Percentiles rank a stretch among this genome's conserved stretches.
Conservation (phyloP, 2,888 invertebrate genomes). For the Stramonita haemastoma region DNA sequence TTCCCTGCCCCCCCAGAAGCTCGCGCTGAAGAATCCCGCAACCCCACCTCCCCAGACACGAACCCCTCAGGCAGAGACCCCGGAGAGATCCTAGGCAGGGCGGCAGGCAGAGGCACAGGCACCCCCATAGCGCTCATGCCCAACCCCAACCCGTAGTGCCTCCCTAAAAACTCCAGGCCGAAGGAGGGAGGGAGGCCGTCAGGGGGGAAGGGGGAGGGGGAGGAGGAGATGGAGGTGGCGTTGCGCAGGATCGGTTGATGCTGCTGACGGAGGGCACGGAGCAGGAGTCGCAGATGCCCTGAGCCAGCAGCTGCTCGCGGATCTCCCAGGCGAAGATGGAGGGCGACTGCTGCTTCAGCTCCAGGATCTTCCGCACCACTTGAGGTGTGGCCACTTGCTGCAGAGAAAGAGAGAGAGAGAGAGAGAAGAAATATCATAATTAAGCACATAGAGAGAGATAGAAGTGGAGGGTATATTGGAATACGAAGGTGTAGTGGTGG, state of each 20-base stretch:
- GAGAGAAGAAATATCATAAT: background rate
- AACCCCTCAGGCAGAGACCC: slow-evolving; percentile 22
- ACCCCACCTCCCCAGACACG: background rate
- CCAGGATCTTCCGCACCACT: slow-evolving; percentile 94
- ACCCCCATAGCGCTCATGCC: slow-evolving; percentile 18
- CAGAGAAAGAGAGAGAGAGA: background rate
- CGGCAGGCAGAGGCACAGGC: slow-evolving; percentile 19
- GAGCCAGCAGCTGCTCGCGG: slow-evolving; percentile 90
- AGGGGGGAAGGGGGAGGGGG: slow-evolving; percentile 42
- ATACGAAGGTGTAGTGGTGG: too few species aligned
- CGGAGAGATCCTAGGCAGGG: background rate
- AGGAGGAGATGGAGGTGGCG: slow-evolving; percentile 52
- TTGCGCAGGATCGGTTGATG: slow-evolving; percentile 92
- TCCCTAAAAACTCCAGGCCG: slow-evolving; percentile 49
- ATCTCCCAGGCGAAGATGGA: slow-evolving; percentile 99
- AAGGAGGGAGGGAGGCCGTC: slow-evolving; percentile 55
- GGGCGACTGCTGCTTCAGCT: slow-evolving; percentile 95
- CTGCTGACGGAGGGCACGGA: slow-evolving; percentile 94
- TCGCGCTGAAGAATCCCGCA: background rate
- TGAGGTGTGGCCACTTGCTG: slow-evolving; percentile 94
- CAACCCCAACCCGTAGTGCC: slow-evolving; percentile 24
- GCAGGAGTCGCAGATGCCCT: slow-evolving; percentile 88
- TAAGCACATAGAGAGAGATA: background rate
- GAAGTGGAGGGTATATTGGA: too few species aligned
- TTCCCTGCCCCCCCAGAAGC: background rate